A percentile compares a stretch with the other conserved stretches of the same genome.
phyloP scores from a whole-genome alignment of 1,140 invertebrate species.

The Camponotus pennsylvanicus region DNA sequence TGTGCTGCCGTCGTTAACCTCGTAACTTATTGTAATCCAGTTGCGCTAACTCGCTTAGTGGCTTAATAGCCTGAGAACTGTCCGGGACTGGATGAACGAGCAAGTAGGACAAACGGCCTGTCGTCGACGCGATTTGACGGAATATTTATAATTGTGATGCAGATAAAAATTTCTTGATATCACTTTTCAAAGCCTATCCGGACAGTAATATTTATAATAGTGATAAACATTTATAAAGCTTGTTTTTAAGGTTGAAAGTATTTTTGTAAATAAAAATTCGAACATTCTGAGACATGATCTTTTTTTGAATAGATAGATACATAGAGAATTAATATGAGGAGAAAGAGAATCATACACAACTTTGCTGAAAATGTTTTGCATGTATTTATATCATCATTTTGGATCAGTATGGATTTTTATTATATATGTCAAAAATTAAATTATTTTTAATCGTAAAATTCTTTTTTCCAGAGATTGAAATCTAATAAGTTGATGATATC shows the following conservation, averaged over 20 bases:
- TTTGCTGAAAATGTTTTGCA: neutral
- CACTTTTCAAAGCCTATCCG: neutral
- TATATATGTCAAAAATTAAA: neutral
- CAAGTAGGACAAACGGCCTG: constrained; percentile 74
- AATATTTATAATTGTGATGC: constrained; percentile 50
- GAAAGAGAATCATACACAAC: neutral
- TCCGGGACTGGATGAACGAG: constrained; percentile 68
- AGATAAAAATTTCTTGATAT: constrained; percentile 11
- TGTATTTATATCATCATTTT: neutral
- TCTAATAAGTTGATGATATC: neutral
- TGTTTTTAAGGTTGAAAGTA: neutral
- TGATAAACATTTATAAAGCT: neutral
- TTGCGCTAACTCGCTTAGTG: constrained; percentile 1
- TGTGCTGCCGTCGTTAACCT: constrained; percentile 49
- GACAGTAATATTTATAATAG: no score
- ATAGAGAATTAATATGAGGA: constrained; percentile 1
- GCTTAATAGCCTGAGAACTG: constrained; percentile 66
- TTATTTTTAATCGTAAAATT: neutral
- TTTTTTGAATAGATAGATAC: neutral
- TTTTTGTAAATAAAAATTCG: neutral
- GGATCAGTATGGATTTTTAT: neutral
- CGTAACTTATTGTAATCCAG: constrained; percentile 46
- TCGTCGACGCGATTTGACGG: constrained; percentile 41
- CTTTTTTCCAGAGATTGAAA: neutral
- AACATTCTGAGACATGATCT: neutral